A percentile compares a stretch with the other conserved stretches of the same genome.
Evolutionary conservation across 1,140 invertebrate species (phyloP).

Genomic region (Luehdorfia chinensis): DNA sequence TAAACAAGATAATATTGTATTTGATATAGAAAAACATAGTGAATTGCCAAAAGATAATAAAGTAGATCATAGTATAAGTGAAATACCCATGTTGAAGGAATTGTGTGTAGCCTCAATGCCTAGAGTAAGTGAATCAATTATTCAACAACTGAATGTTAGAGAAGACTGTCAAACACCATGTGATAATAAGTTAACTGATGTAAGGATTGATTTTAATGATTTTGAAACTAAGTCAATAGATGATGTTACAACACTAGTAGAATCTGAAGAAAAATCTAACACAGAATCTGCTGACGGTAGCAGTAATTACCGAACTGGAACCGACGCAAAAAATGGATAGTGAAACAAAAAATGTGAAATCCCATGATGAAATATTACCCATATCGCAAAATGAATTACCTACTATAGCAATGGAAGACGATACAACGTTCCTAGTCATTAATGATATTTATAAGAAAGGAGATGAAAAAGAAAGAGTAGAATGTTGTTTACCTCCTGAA

Average conservation of each 20-base stretch:
- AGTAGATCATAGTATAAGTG: slow-evolving; percentile 54
- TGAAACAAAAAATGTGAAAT: slow-evolving; percentile 3
- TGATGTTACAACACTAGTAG: slow-evolving; percentile 28
- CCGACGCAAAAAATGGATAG: slow-evolving; percentile 2
- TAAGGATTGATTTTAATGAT: slow-evolving; percentile 49
- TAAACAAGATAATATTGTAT: slow-evolving; percentile 29
- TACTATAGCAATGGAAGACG: slow-evolving; percentile 6
- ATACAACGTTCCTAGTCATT: slow-evolving; percentile 11
- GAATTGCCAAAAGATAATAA: slow-evolving; percentile 62
- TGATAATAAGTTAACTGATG: slow-evolving; percentile 59
- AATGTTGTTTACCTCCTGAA: not conserved
- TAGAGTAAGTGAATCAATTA: slow-evolving; percentile 61
- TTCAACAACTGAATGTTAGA: slow-evolving; percentile 48
- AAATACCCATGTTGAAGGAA: slow-evolving; percentile 60
- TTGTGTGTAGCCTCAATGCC: slow-evolving; percentile 60
- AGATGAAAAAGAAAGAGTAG: not conserved
- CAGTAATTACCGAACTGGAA: slow-evolving; percentile 9
- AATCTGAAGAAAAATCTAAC: slow-evolving; percentile 23
- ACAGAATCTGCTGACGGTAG: slow-evolving; percentile 16
- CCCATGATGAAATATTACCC: slow-evolving; percentile 26
- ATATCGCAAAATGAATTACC: slow-evolving; percentile 12
- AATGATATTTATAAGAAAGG: slow-evolving; percentile 12
- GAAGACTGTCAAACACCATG: slow-evolving; percentile 63
- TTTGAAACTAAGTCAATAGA: slow-evolving; percentile 66
- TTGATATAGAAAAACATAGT: slow-evolving; percentile 34